Evolutionary conservation across 2,888 invertebrate species (phyloP).

Genomic region (Plebejus argus): DNA sequence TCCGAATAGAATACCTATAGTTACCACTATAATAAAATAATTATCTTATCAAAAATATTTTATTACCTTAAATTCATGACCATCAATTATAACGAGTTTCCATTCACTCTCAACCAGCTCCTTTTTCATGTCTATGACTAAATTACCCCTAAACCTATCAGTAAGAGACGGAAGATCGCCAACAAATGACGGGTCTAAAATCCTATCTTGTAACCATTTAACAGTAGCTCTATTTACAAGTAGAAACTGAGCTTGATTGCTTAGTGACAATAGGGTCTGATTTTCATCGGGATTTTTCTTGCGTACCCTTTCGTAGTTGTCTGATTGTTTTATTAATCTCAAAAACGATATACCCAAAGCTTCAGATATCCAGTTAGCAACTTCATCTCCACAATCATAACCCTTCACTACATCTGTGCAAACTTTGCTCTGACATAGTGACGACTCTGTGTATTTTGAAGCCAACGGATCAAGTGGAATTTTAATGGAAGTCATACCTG

Average conservation of each 20-base stretch:
- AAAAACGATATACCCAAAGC: slow-evolving; percentile 86
- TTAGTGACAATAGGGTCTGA: slow-evolving; percentile 78
- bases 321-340: slow-evolving; percentile 84
- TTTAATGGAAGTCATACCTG: slow-evolving; percentile 76
- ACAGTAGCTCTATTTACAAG: slow-evolving; percentile 90
- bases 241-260: slow-evolving; percentile 93
- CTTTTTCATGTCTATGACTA: slow-evolving; percentile 86
- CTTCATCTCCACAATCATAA: slow-evolving; percentile 91
- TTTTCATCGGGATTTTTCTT: slow-evolving; percentile 58
- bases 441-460: slow-evolving; percentile 53
- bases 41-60: not conserved
- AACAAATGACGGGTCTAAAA: slow-evolving; percentile 75
- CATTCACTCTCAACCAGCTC: slow-evolving; percentile 91
- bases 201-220: slow-evolving; percentile 83
- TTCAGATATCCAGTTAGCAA: slow-evolving; percentile 89
- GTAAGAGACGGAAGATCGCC: slow-evolving; percentile 82
- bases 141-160: slow-evolving; percentile 94
- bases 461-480: slow-evolving; percentile 73
- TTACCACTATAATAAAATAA: too few relatives aligned
- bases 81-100: slow-evolving; percentile 83
- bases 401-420: slow-evolving; percentile 91
- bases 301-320: slow-evolving; percentile 56
- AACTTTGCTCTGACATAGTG: slow-evolving; percentile 89
- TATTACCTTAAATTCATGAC: slow-evolving; percentile 83
- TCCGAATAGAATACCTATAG: too few relatives aligned